Percentiles rank a stretch among this genome's conserved stretches.
Evolutionary conservation across 2,113 vertebrate species (phyloP).

Genomic region (Phoxinus phoxinus): DNA sequence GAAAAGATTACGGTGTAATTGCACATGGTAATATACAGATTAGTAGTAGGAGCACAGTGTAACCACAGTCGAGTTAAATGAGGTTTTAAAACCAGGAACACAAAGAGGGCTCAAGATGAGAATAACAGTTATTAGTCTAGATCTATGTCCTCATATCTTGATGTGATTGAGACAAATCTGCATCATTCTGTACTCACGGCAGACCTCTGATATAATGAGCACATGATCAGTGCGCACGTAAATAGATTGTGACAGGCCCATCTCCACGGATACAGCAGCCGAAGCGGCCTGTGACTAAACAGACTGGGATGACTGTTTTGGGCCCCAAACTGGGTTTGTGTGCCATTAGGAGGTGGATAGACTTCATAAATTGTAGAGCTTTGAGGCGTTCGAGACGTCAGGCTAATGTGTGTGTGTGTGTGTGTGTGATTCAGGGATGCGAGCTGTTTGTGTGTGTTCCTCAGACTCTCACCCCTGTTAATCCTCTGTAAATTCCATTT

Average conservation of each 20-base stretch:
- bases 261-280: conserved; percentile 46
- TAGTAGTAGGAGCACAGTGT: background rate
- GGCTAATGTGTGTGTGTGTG: conserved; percentile 5
- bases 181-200: conserved; percentile 35
- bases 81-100: conserved; percentile 9
- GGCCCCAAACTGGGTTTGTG: conserved; percentile 16
- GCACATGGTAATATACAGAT: background rate
- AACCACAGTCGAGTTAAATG: conserved; percentile 7
- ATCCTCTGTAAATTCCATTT: conserved; percentile 62
- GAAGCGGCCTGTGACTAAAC: conserved; percentile 32
- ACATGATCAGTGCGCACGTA: conserved; percentile 50
- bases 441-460: conserved; percentile 24
- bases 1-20: background rate
- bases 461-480: conserved; percentile 43
- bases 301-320: conserved; percentile 9
- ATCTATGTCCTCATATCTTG: conserved; percentile 24
- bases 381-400: background rate
- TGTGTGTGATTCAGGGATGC: background rate
- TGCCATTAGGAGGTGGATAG: conserved; percentile 30
- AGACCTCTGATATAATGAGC: conserved; percentile 55
- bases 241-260: conserved; percentile 49
- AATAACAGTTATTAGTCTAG: conserved; percentile 38
- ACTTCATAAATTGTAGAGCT: background rate
- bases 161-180: conserved; percentile 46
- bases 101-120: conserved; percentile 6